Evolutionary conservation across 2,797 vertebrate genomes (phyloP), one percentile per base, ranked within the genome.

Genomic region (Podarcis lilfordi): DNA sequence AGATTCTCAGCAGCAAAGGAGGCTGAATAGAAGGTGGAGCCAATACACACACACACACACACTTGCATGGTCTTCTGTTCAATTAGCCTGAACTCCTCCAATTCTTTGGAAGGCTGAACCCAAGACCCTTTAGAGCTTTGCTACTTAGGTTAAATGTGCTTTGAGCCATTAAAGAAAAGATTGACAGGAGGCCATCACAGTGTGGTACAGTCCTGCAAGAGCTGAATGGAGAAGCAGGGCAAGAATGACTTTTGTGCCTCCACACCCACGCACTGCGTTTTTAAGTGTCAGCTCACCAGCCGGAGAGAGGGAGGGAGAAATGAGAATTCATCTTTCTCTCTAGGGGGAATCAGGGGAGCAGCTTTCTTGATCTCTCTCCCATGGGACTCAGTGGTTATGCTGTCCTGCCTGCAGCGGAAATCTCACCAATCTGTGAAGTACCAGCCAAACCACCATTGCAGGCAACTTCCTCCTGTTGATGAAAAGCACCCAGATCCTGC

Each of bases 341-440:
- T 37, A 9, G 76, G 8, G 50, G 1, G 32, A 32, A 23, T 27
- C 32, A 55, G 50, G 81, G 15, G 10, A 79, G 7, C 29, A 43
- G 55, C 21, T 7, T 4, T 76, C 43, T 50, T 71, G 55, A 11
- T 7, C 4, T 76, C 43, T 50, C 78, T 61, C 88, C 61, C 79
- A 19, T 2, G 84, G 84, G 79, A 69, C 32, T 6, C 8, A 5
- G 43, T 50, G 13, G 71, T 64, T 81, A 59, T 82, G 84, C 59
- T 69, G 27, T 25, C 19, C 19, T 69, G 78, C 77, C 59, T 85
- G 75, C 78, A 59, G 71, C 88, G 88, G 88, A 89, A 89, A 80
- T 32, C 32, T 81, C 84, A 69, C 78, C 11, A 77, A 72, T 8
- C 80, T 77, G 59, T 83, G 80, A 83, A 77, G 40, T 83, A 29